Evolutionary conservation across 2,113 vertebrate genomes (phyloP).

Genomic region (Apus apus): DNA sequence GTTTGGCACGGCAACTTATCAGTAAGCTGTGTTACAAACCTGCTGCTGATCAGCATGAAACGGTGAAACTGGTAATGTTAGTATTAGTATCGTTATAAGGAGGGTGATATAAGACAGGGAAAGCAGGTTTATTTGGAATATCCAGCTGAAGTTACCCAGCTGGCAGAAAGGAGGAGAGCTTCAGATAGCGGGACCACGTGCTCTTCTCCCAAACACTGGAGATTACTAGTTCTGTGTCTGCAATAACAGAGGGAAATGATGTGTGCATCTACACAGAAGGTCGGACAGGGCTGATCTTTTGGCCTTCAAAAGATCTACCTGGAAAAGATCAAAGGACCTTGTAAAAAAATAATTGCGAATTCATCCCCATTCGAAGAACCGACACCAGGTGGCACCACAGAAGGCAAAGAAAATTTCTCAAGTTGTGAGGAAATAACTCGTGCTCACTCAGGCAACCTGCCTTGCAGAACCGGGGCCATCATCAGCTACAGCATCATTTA

Average conservation of each 20-base stretch:
- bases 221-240: neutral
- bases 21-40: neutral
- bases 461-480: accelerated
- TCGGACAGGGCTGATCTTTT: neutral
- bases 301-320: neutral
- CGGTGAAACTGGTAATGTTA: neutral
- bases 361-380: neutral
- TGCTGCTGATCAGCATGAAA: neutral
- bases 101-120: neutral
- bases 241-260: neutral
- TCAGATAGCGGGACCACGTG: neutral
- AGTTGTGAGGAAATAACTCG: neutral
- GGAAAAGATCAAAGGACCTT: accelerated
- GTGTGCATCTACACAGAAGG: neutral
- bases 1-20: accelerated
- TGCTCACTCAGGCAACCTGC: accelerated
- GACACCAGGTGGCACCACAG: slow-evolving; percentile 55
- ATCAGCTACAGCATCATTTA: accelerated
- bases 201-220: neutral
- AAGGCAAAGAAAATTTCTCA: neutral
- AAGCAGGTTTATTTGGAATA: neutral
- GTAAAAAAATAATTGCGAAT: accelerated
- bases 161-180: neutral
- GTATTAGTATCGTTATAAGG: too few relatives aligned
- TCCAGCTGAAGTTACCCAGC: neutral